Percentiles rank a stretch among this genome's conserved stretches.
Evolutionary conservation across 2,113 vertebrate species (phyloP).

Genomic region (Actenoides lindsayi): DNA sequence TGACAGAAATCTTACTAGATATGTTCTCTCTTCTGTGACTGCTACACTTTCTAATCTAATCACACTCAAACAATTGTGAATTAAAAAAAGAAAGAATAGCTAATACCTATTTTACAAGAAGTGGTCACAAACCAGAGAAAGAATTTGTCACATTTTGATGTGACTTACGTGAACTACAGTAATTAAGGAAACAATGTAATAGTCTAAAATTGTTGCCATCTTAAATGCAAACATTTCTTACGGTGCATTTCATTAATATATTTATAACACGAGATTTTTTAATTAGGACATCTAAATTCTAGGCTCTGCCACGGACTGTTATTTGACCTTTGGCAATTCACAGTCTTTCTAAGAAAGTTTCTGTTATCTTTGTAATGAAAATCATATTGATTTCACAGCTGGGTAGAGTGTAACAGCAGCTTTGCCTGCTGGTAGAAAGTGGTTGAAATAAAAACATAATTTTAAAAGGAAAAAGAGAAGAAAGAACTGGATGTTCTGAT

Average conservation of each 20-base stretch:
- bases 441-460: slow-evolving; percentile 66
- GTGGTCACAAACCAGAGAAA: not conserved
- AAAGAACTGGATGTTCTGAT: slow-evolving; percentile 60
- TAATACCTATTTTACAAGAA: slow-evolving; percentile 14
- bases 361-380: slow-evolving; percentile 73
- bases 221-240: slow-evolving; percentile 50
- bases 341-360: slow-evolving; percentile 63
- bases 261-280: slow-evolving; percentile 56
- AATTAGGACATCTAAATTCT: slow-evolving; percentile 68
- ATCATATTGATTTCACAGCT: slow-evolving; percentile 73
- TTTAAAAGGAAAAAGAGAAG: slow-evolving; percentile 58
- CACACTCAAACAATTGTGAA: slow-evolving; percentile 1
- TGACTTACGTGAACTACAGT: slow-evolving; percentile 3
- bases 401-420: slow-evolving; percentile 64
- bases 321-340: slow-evolving; percentile 71
- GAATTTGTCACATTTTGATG: not conserved
- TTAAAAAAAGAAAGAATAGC: not conserved
- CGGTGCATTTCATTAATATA: slow-evolving; percentile 58
- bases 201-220: slow-evolving; percentile 7
- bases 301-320: slow-evolving; percentile 60
- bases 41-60: not conserved
- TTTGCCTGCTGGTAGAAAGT: slow-evolving; percentile 64
- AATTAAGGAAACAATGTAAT: slow-evolving; percentile 35
- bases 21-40: not conserved
- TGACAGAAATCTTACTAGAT: not conserved